Percentiles rank a stretch among this genome's conserved stretches.
These are phyloP conservation scores for Xylota segnis DNA, from an alignment of 2,888 invertebrate species.

Conservation along the genomic window DNA sequence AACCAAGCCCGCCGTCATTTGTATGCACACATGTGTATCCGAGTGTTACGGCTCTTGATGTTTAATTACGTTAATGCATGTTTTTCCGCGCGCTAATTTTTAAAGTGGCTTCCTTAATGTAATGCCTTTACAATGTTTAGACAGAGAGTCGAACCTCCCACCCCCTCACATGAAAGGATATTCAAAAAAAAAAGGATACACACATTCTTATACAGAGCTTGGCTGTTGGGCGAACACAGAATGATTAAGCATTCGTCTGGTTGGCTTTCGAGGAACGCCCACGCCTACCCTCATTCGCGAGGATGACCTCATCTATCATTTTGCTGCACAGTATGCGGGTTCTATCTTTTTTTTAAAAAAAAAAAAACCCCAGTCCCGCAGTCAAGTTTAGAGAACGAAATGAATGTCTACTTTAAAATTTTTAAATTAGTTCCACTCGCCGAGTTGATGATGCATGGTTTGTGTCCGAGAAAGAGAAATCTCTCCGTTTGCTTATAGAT, in stretches of 20 bases:
- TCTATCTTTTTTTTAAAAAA: neutral
- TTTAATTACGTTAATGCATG: slow-evolving; percentile 76
- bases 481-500: too few species aligned
- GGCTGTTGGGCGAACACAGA: slow-evolving; percentile 47
- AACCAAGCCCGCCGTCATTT: slow-evolving; percentile 29
- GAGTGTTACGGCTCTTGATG: slow-evolving; percentile 62
- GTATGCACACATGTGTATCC: slow-evolving; percentile 41
- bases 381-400: slow-evolving; percentile 4
- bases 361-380: neutral
- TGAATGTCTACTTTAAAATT: neutral
- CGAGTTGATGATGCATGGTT: neutral
- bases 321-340: slow-evolving; percentile 23
- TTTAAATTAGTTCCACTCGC: neutral
- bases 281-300: slow-evolving; percentile 30
- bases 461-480: too few species aligned
- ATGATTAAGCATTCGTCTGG: slow-evolving; percentile 72
- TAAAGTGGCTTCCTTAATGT: slow-evolving; percentile 75
- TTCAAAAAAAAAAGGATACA: slow-evolving; percentile 43
- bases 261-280: slow-evolving; percentile 61
- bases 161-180: slow-evolving; percentile 40
- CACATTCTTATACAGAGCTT: neutral
- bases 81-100: slow-evolving; percentile 75
- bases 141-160: slow-evolving; percentile 41
- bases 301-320: slow-evolving; percentile 74
- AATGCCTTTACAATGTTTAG: slow-evolving; percentile 53